phyloP scores from a whole-genome alignment of 2,888 invertebrate species.

The Liopterus haemorrhoidalis region DNA sequence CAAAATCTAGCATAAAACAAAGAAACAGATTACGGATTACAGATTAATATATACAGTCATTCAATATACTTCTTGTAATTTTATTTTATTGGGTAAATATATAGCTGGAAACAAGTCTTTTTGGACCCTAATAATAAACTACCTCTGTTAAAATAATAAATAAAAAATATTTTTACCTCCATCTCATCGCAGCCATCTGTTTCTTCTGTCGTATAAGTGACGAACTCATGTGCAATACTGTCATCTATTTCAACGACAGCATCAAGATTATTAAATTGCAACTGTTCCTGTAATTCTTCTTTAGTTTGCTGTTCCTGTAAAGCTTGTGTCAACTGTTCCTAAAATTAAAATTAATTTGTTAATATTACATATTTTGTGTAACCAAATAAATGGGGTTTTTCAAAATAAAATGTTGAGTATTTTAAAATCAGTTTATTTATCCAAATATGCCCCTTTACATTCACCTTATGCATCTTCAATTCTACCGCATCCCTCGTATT shows the following conservation, averaged over 20 bases:
- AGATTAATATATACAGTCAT: too few relatives aligned
- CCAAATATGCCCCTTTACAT: too few relatives aligned
- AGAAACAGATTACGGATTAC: too few relatives aligned
- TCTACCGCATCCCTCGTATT: too few relatives aligned
- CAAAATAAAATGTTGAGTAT: background rate
- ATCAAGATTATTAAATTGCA: conserved; percentile 39
- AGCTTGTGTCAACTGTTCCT: conserved; percentile 39
- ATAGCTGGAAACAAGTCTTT: too few relatives aligned
- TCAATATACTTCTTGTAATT: too few relatives aligned
- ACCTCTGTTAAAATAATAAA: background rate
- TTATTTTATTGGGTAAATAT: too few relatives aligned
- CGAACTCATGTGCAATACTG: conserved; percentile 38
- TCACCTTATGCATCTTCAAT: too few relatives aligned
- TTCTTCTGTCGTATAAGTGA: conserved; percentile 32
- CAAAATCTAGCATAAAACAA: too few relatives aligned
- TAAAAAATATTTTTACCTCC: conserved; percentile 20
- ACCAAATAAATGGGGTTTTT: background rate
- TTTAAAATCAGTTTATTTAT: background rate
- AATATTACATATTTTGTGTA: background rate
- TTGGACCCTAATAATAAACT: background rate
- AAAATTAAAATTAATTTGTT: conserved; percentile 11
- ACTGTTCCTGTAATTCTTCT: conserved; percentile 40
- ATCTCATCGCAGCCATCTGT: too few relatives aligned
- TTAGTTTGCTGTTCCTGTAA: conserved; percentile 35
- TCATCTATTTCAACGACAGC: conserved; percentile 38